Evolutionary conservation across 2,888 invertebrate species (phyloP), one percentile per base, ranked within the genome.

Genomic region (Noctuana brunneofusca): DNA sequence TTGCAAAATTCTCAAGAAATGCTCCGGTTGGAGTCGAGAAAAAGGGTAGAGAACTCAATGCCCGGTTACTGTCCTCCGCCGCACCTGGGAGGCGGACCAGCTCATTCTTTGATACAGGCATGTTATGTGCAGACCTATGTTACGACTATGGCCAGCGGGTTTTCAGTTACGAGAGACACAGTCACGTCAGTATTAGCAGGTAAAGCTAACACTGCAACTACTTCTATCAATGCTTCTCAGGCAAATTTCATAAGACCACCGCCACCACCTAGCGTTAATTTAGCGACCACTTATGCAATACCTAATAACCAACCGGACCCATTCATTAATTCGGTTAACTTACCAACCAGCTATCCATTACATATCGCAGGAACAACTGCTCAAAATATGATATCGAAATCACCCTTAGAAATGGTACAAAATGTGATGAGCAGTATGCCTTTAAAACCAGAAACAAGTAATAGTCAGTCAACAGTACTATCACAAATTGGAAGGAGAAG

Each of bases 151-250:
- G 95, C 95, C 0, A 95, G 95, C 75, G 94, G 96, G 8, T 94
- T 95, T 76, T 96, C 96, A 0, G 94, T 94, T 2, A 95, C 95
- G 35, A 93, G 96, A 69, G 96, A 96, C 76, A 96, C 96, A 0
- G 95, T 96, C 18, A 97, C 96, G 0, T 96, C 95, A 0, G 96
- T 96, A 1, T 81, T 96, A 65, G 96, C 96, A 1, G 96, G 96
- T 2, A 93, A 94, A 78, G 93, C 96, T 0, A 95, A 95, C 71
- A 96, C 96, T 0, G 94, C 95, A 0, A 95, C 96, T 0, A 95
- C 96, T 0, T 95, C 96, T 0, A 93, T 95, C 24, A 95, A 95
- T 70, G 93, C 94, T 27, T 93, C 94, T 4, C 89, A 87, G 66
- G 93, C 73, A 59, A 92, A 78, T 74, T 90, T 83, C 64, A 70